A percentile compares a stretch with the other conserved stretches of the same genome.
phyloP scores from a whole-genome alignment of 1,140 invertebrate genomes.

The Orchesella cincta region DNA sequence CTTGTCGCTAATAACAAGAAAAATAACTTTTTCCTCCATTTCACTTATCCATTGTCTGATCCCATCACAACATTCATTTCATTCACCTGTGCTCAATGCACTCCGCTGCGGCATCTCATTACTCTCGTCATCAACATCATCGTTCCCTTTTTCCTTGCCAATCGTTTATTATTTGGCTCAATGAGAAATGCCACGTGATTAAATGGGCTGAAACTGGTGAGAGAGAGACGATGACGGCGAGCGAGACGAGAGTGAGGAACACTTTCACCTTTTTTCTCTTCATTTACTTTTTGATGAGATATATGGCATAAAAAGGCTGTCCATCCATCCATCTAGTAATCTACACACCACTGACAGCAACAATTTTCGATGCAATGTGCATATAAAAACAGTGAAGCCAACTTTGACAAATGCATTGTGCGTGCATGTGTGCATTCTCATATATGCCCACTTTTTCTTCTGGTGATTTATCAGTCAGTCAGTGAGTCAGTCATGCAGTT shows the following conservation, averaged over 20 bases:
- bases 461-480: neutral
- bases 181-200: neutral
- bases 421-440: neutral
- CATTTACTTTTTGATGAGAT: neutral
- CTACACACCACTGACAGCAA: neutral
- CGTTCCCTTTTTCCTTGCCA: neutral
- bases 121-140: neutral
- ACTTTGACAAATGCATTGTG: conserved; percentile 12
- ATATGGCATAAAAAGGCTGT: neutral
- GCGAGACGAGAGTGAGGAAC: neutral
- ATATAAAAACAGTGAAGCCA: no score
- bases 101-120: neutral
- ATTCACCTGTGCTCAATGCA: neutral
- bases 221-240: neutral
- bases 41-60: neutral
- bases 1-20: no score
- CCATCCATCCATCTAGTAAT: neutral
- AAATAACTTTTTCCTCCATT: neutral
- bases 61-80: neutral
- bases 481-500: neutral
- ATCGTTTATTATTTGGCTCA: neutral
- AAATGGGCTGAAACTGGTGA: no score
- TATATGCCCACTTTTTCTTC: neutral
- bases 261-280: neutral
- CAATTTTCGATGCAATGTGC: neutral